Evolutionary conservation across 2,797 vertebrate genomes (phyloP).

Genomic region (Girardinus metallicus): DNA sequence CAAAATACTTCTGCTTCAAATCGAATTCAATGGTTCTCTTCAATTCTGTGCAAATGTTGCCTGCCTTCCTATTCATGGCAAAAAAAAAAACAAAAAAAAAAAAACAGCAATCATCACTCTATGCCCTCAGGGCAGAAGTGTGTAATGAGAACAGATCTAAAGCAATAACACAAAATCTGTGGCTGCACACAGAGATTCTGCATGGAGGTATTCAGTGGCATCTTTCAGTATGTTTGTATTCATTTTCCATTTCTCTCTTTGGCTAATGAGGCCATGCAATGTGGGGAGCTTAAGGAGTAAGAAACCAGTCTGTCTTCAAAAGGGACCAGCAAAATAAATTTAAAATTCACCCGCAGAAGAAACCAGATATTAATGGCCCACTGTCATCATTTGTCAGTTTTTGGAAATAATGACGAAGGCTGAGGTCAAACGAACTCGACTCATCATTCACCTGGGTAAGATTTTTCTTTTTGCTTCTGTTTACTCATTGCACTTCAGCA

Average conservation of each 20-base stretch:
- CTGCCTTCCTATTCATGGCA: slow-evolving; percentile 40
- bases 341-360: slow-evolving; percentile 26
- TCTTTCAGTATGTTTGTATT: slow-evolving; percentile 41
- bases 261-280: slow-evolving; percentile 59
- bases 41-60: slow-evolving; percentile 62
- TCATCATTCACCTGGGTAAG: slow-evolving; percentile 44
- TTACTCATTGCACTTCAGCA: slow-evolving; percentile 45
- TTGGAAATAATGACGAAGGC: slow-evolving; percentile 3
- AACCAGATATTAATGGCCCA: slow-evolving; percentile 13
- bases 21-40: slow-evolving; percentile 35
- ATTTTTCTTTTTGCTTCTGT: slow-evolving; percentile 40
- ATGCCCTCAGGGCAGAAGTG: slow-evolving; percentile 58
- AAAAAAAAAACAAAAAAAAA: slow-evolving; percentile 40
- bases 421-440: slow-evolving; percentile 54
- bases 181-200: slow-evolving; percentile 34
- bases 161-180: slow-evolving; percentile 58
- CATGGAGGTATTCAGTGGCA: slow-evolving; percentile 35
- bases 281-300: slow-evolving; percentile 1
- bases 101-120: slow-evolving; percentile 64
- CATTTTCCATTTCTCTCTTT: slow-evolving; percentile 40
- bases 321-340: slow-evolving; percentile 43
- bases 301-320: slow-evolving; percentile 37
- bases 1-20: slow-evolving; percentile 17
- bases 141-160: slow-evolving; percentile 72
- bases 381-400: slow-evolving; percentile 43